Base-by-base conservation (phyloP, 53 echinoderm and acorn worm species). In the Crossaster papposus region DNA sequence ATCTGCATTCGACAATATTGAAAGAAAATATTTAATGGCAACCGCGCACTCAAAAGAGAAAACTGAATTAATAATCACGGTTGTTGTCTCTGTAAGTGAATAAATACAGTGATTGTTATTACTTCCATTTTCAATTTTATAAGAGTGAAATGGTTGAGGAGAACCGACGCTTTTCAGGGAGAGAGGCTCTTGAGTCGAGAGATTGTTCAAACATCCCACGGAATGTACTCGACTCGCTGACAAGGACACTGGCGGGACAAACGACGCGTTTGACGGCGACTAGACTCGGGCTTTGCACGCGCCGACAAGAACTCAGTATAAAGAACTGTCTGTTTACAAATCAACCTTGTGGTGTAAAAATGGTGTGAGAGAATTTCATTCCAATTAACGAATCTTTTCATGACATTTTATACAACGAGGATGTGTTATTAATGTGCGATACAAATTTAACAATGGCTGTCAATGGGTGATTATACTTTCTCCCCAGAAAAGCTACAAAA, bases 41-140 rank as follows among this genome's bases (percentile, higher is more conserved):
- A 58, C 22, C 58, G 22, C 17, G 22, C 58, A 58, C 58, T 58
- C 22, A 17, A 58, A 58, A 58, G 12, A 4, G 17, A 20, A 58
- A 11, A 14, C 15, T 14, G 0, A 58, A 15, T 0, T 14, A 11
- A 58, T 15, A 11, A 8, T 1, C 3, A 58, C 7, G 58, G 17
- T 2, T 20, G 6, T 7, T 10, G 13, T 10, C 53, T 58, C 12
- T 58, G 15, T 20, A 58, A 58, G 2, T 58, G 58, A 58, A 58
- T 58, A 58, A 58, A 58, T 58, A 58, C 58, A 58, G 54, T 79
- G 50, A 32, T 36, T 79, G 30, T 22, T 50, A 30, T 79, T 28
- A 52, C 37, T 52, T 79, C 22, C 23, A 35, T 78, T 50, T 78
- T 50, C 78, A 78, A 78, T 78, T 78, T 78, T n/a, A 44, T 9